A percentile compares a stretch with the other conserved stretches of the same genome.
Evolutionary conservation across 2,113 vertebrate species (phyloP).

Genomic region (Chamaea fasciata): DNA sequence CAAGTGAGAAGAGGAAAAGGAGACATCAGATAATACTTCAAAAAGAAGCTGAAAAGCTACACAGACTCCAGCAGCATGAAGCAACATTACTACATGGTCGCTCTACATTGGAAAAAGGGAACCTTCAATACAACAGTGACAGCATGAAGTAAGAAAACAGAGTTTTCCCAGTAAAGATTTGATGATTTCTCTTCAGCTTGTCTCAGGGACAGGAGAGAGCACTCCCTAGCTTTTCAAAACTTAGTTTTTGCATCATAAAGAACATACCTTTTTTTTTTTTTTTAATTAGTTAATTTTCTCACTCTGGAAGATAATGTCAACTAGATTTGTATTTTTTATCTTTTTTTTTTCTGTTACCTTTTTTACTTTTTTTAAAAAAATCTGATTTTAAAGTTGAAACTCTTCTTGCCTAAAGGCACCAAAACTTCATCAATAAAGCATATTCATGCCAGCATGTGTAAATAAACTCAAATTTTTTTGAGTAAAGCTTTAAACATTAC

Average conservation of each 20-base stretch:
- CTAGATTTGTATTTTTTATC: neutral
- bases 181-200: neutral
- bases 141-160: constrained; percentile 3
- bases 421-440: neutral
- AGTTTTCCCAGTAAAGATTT: neutral
- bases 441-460: neutral
- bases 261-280: neutral
- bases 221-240: neutral
- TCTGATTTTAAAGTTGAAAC: neutral
- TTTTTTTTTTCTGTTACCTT: neutral
- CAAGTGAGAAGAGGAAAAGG: neutral
- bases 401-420: neutral
- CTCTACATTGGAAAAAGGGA: neutral
- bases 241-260: neutral
- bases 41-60: neutral
- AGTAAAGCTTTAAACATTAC: neutral
- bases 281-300: neutral
- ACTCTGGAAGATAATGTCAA: neutral
- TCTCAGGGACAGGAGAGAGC: neutral
- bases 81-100: neutral
- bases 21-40: constrained; percentile 19
- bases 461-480: neutral
- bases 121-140: neutral
- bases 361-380: neutral
- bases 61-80: neutral